Evolutionary conservation across 30 jellyfish, hydroid and myxozoan species (phyloP), one percentile per base, ranked within the genome.

Genomic region (Chrysaora quinquecirrha): DNA sequence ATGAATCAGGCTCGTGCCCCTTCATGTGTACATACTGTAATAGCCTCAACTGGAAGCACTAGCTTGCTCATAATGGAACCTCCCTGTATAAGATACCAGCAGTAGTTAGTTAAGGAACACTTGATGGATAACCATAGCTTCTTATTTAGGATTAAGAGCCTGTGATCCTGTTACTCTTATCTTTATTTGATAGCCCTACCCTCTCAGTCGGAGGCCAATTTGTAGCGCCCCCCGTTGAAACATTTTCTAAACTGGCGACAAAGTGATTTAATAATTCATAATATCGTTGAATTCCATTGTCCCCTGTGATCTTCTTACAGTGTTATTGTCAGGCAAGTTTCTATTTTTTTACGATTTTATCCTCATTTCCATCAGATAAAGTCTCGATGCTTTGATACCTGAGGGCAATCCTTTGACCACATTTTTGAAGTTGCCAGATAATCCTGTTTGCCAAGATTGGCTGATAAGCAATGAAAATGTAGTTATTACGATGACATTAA

Each of bases 211-310:
- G n/a, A n/a, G n/a, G n/a, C n/a, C n/a, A n/a, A n/a, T n/a, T n/a
- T n/a, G n/a, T n/a, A n/a, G n/a, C n/a, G 20, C 28, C 84, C 84
- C 54, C 71, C 71, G 71, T 24, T 0, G 23, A 3, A 11, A 38
- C 48, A 48, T 21, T 27, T 72, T 18, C 52, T 33, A 34, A 50
- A 79, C 83, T 79, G 90, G 90, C 90, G 90, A 48, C 90, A 79
- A 79, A 79, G 33, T 66, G 25, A 25, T 64, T 79, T 25, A 79
- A 79, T 79, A 60, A 79, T 79, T 79, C 52, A 79, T 62, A 75
- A 65, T 73, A 33, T 21, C 70, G 30, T 62, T 27, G 72, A 64
- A 50, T 20, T 48, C 50, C 14, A 48, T 74, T 74, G 86, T 79
- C 4, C 22, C 76, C 20, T 21, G 28, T 79, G 69, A 79, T 79